Percentiles rank a stretch among this genome's conserved stretches.
Conservation (phyloP, 2,113 vertebrate genomes). For the Heloderma charlesbogerti region DNA sequence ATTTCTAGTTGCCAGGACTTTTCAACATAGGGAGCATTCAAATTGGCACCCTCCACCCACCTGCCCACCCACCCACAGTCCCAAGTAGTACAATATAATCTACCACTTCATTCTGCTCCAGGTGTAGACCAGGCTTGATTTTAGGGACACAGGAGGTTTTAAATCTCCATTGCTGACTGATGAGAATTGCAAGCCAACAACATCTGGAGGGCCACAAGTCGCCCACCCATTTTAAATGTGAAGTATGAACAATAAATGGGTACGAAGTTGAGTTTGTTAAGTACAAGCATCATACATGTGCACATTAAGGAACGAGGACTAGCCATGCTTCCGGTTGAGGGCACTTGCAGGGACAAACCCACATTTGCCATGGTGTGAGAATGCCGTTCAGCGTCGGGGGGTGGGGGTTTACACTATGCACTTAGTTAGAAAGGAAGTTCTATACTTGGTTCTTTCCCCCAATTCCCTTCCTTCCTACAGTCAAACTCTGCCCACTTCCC, state of each 20-base stretch:
- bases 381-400: not conserved
- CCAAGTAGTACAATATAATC: not conserved
- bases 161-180: too few species aligned
- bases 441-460: not conserved
- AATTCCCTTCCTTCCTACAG: accelerated
- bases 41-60: too few species aligned
- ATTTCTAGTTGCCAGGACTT: not conserved
- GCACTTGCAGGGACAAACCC: not conserved
- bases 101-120: not conserved
- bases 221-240: too few species aligned
- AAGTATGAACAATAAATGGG: not conserved
- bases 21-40: not conserved
- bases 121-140: not conserved
- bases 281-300: not conserved
- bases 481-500: not conserved
- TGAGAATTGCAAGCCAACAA: too few species aligned
- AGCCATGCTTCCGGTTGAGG: not conserved
- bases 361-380: not conserved
- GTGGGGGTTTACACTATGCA: not conserved
- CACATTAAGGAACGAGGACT: not conserved
- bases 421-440: not conserved
- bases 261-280: not conserved
- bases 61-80: too few species aligned
- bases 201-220: too few species aligned
- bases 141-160: too few species aligned